These are phyloP conservation scores for Mycalesis mineus DNA, from an alignment of 2,888 invertebrate species.

Conservation along the genomic window DNA sequence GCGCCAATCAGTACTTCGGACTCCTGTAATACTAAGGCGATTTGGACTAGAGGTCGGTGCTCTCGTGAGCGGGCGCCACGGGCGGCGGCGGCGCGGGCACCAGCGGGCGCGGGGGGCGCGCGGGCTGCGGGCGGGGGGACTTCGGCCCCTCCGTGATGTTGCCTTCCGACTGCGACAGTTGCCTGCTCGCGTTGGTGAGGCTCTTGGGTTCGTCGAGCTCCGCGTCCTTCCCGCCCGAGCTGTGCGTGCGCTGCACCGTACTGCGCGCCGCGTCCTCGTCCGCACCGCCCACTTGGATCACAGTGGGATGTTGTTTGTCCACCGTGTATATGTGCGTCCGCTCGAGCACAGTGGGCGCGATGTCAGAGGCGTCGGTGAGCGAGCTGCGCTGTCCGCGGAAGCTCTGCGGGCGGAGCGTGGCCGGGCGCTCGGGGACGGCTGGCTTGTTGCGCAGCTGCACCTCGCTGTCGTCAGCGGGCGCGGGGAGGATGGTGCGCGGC, in stretches of 20 bases:
- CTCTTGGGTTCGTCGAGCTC: slow-evolving; percentile 61
- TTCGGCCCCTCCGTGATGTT: slow-evolving; percentile 76
- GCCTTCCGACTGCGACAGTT: slow-evolving; percentile 79
- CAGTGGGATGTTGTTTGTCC: slow-evolving; percentile 86
- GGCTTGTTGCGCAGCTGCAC: slow-evolving; percentile 84
- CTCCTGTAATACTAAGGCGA: slow-evolving; percentile 16
- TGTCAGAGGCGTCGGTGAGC: slow-evolving; percentile 35
- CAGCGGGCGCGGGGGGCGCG: slow-evolving; percentile 52
- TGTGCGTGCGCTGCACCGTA: slow-evolving; percentile 69
- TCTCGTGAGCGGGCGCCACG: slow-evolving; percentile 42
- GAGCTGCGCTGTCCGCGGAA: slow-evolving; percentile 66
- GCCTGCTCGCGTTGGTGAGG: slow-evolving; percentile 60
- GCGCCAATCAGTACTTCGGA: neutral
- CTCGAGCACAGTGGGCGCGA: slow-evolving; percentile 76
- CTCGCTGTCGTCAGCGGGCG: slow-evolving; percentile 43
- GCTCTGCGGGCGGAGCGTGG: slow-evolving; percentile 80
- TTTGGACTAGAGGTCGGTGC: slow-evolving; percentile 54
- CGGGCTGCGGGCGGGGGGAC: slow-evolving; percentile 48
- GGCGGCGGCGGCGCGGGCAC: slow-evolving; percentile 58
- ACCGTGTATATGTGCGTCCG: slow-evolving; percentile 84
- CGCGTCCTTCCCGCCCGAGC: slow-evolving; percentile 65
- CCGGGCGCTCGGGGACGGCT: slow-evolving; percentile 88
- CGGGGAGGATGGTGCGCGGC: slow-evolving; percentile 61
- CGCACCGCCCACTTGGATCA: slow-evolving; percentile 77
- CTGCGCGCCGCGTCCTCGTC: slow-evolving; percentile 49